Evolutionary conservation across 2,797 vertebrate genomes (phyloP), one percentile per base, ranked within the genome.

Genomic region (Urosaurus nigricauda): DNA sequence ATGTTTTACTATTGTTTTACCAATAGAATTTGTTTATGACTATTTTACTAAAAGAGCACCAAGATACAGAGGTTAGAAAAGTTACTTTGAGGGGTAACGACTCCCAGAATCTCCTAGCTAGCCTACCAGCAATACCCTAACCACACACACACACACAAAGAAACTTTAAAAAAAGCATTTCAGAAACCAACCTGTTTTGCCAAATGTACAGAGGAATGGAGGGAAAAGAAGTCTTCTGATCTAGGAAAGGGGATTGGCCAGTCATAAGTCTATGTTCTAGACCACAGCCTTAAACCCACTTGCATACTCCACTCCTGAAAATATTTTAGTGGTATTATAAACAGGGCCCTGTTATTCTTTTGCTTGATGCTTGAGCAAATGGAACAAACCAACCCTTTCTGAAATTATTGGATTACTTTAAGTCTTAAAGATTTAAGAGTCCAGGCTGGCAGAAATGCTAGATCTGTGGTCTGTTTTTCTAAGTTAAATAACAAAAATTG

Each of bases 401-500:
- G 71, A 43, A 79, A 88, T 71, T 70, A 47, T 79, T 56, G 35
- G 51, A 6, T 84, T 84, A 14, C 26, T 88, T 77, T 73, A 65
- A 65, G 63, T 65, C 63, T 65, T 65, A 68, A 68, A 68, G 65
- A 68, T 26, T 78, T 84, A 79, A 84, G 82, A 58, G 16, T 71
- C 29, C 47, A 71, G 40, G 47, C 32, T 88, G 75, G 83, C 87
- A 84, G 82, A 14, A 65, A 79, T 29, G 51, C 63, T 79, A 53
- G 26, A 84, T 60, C 32, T 58, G 87, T 84, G 53, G 65, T 84
- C 87, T 88, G n/a, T 71, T 88, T 84, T 70, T 29, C 51, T 40
- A 84, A 88, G 63, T 88, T 60, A 84, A 71, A 88, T 29, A 58
- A 60, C 19, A 19, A 68, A 84, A 47, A 60, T 43, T 43, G 1